Evolutionary conservation across 1,140 invertebrate species (phyloP).

Genomic region (Diorhabda carinulata): DNA sequence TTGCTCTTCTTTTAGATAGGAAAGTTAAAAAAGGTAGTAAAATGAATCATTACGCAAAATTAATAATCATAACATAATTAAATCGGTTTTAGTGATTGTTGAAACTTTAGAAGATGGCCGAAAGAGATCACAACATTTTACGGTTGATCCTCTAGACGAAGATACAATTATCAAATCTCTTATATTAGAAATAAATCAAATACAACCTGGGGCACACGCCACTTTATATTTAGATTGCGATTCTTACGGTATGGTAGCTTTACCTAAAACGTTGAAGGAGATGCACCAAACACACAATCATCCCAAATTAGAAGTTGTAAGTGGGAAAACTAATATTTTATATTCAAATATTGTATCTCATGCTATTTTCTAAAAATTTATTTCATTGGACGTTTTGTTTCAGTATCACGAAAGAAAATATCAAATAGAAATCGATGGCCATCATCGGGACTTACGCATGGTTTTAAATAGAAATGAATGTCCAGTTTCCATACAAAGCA

Average conservation of each 20-base stretch:
- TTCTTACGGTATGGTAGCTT: conserved; percentile 52
- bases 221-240: conserved; percentile 59
- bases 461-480: conserved; percentile 43
- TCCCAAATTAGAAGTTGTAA: conserved; percentile 47
- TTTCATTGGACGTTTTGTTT: conserved; percentile 15
- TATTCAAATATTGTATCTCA: neutral
- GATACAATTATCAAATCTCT: conserved; percentile 52
- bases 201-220: conserved; percentile 50
- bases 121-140: conserved; percentile 50
- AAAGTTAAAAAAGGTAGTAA: conserved; percentile 56
- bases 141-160: conserved; percentile 53
- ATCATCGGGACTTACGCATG: conserved; percentile 36
- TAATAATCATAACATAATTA: neutral
- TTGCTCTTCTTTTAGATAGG: conserved; percentile 63
- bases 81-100: conserved; percentile 53
- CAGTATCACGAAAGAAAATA: conserved; percentile 53
- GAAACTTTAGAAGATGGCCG: conserved; percentile 54
- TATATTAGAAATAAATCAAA: conserved; percentile 54
- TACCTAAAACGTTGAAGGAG: conserved; percentile 51
- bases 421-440: conserved; percentile 49
- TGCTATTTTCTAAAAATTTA: too few relatives aligned
- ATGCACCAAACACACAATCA: conserved; percentile 45
- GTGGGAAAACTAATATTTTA: conserved; percentile 21
- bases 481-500: conserved; percentile 30
- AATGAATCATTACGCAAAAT: conserved; percentile 25